A percentile compares a stretch with the other conserved stretches of the same genome.
Conservation (phyloP, 2,888 invertebrate genomes). For the Dryadula phaetusa region DNA sequence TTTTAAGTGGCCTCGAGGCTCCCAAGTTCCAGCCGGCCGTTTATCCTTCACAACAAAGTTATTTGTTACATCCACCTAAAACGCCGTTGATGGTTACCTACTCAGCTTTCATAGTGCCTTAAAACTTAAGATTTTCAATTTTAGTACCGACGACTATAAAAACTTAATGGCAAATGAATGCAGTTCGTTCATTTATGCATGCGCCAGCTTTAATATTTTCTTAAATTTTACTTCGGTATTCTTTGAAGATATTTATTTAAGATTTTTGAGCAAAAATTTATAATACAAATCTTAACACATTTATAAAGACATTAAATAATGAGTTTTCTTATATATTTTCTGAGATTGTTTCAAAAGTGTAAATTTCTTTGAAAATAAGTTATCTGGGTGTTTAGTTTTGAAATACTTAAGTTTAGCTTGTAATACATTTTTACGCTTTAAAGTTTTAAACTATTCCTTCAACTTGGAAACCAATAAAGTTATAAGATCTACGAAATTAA, state of each 20-base stretch:
- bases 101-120: conserved; percentile 49
- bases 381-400: conserved; percentile 40
- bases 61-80: conserved; percentile 74
- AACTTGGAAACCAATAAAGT: conserved; percentile 26
- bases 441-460: conserved; percentile 23
- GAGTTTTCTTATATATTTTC: conserved; percentile 1
- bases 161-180: conserved; percentile 35
- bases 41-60: conserved; percentile 78
- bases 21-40: conserved; percentile 71
- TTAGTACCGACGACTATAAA: conserved; percentile 28
- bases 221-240: conserved; percentile 16
- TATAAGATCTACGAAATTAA: neutral
- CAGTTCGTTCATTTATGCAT: conserved; percentile 37
- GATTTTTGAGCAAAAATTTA: conserved; percentile 21
- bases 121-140: conserved; percentile 35
- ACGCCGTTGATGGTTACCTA: conserved; percentile 63
- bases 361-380: conserved; percentile 54
- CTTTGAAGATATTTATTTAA: conserved; percentile 6
- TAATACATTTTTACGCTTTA: conserved; percentile 18
- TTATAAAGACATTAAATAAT: conserved; percentile 19
- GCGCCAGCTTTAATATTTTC: conserved; percentile 30
- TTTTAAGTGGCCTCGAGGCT: conserved; percentile 80
- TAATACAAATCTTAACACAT: neutral
- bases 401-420: conserved; percentile 30
- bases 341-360: conserved; percentile 11